Conservation (phyloP, 2,888 invertebrate species). For the Agonopterix subpropinquella region DNA sequence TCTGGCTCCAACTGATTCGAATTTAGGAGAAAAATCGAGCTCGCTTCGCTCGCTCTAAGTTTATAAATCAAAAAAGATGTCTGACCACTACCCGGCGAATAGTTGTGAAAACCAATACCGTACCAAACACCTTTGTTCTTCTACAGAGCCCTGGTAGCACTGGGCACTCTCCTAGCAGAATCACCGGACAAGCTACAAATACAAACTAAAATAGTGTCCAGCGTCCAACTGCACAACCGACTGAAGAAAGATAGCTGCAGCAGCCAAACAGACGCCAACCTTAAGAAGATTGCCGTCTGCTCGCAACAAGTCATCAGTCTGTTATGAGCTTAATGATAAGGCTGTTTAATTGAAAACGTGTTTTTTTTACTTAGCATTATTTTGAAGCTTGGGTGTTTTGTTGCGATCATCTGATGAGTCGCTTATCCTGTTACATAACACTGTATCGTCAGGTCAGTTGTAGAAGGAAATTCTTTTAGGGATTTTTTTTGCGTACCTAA, state of each 20-base stretch:
- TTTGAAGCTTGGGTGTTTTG: neutral
- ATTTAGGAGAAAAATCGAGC: too few relatives aligned
- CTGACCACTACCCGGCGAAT: too few relatives aligned
- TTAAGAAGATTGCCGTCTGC: conserved; percentile 51
- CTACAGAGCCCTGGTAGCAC: conserved; percentile 82
- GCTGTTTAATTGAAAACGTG: neutral
- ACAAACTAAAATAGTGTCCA: conserved; percentile 54
- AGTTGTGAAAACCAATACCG: too few relatives aligned
- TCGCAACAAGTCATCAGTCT: conserved; percentile 59
- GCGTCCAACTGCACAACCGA: conserved; percentile 44
- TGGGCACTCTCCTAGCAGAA: conserved; percentile 81
- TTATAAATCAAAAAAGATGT: too few relatives aligned
- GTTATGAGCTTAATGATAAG: conserved; percentile 38
- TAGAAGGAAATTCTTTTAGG: too few relatives aligned
- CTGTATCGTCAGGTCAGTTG: too few relatives aligned
- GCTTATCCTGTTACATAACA: too few relatives aligned
- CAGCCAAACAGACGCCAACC: conserved; percentile 36
- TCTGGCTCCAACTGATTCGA: too few relatives aligned
- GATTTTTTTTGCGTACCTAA: too few relatives aligned
- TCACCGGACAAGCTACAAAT: conserved; percentile 55
- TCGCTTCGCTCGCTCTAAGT: too few relatives aligned
- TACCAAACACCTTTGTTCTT: conserved; percentile 1
- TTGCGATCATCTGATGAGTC: too few relatives aligned
- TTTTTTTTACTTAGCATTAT: neutral
- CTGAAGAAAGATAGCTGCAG: conserved; percentile 50